Conservation (phyloP, 1,140 invertebrate species). For the Cheumatopsyche charites region DNA sequence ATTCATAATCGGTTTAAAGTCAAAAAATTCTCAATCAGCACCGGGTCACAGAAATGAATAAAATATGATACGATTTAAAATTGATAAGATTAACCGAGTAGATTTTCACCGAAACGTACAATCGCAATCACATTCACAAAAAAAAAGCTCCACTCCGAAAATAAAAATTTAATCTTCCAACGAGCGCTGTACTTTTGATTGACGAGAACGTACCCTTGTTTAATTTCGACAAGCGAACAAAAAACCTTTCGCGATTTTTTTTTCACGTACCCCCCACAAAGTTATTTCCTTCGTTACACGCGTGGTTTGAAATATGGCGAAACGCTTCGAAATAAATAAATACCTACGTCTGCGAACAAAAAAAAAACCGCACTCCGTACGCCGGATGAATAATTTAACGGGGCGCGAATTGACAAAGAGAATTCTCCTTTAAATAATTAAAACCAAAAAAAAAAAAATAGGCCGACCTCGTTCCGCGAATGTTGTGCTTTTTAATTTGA, state of each 20-base stretch:
- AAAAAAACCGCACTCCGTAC: not conserved
- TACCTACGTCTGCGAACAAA: not conserved
- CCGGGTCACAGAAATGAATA: too few relatives aligned
- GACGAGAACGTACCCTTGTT: conserved; percentile 1
- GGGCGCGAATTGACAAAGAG: conserved; percentile 13
- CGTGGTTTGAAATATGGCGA: conserved; percentile 17
- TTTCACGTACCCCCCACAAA: not conserved
- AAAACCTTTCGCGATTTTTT: not conserved
- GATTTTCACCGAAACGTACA: too few relatives aligned
- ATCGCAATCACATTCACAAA: too few relatives aligned
- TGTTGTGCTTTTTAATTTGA: conserved; percentile 27
- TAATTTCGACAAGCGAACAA: not conserved
- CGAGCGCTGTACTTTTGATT: not conserved
- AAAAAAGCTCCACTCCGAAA: too few relatives aligned
- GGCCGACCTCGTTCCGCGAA: not conserved
- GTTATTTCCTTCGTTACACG: conserved; percentile 21
- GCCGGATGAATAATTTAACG: conserved; percentile 24
- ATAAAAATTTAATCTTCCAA: conserved; percentile 8
- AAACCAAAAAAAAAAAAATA: not conserved
- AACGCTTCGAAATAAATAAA: not conserved
- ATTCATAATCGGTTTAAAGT: too few relatives aligned
- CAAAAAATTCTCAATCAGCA: too few relatives aligned
- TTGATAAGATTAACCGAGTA: too few relatives aligned
- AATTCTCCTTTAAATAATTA: conserved; percentile 22
- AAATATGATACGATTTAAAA: too few relatives aligned